Percentiles rank a stretch among this genome's conserved stretches.
phyloP scores from a whole-genome alignment of 2,113 vertebrate genomes.

The Cacatua alba region DNA sequence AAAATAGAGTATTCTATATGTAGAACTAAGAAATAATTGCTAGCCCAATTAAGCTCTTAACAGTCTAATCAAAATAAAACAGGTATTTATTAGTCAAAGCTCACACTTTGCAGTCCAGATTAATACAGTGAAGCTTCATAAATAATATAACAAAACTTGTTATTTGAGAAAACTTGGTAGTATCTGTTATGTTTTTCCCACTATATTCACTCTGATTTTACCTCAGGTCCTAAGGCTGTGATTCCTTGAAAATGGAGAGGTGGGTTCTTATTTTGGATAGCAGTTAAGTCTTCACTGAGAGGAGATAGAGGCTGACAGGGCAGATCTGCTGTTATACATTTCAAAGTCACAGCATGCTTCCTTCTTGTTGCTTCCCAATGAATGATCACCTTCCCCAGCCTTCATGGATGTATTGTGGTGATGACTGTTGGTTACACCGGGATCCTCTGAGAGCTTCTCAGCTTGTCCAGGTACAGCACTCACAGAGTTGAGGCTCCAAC shows the following conservation, averaged over 20 bases:
- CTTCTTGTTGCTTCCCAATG: not conserved
- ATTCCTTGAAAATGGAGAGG: not conserved
- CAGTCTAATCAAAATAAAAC: not conserved
- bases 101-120: not conserved
- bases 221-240: not conserved
- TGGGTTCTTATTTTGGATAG: not conserved
- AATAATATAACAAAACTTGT: not conserved
- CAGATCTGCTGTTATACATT: not conserved
- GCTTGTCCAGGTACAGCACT: not conserved
- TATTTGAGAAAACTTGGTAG: not conserved
- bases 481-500: accelerated
- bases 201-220: accelerated
- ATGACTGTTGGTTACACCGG: not conserved
- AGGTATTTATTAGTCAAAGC: not conserved
- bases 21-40: not conserved
- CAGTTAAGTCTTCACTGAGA: not conserved
- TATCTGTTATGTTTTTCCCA: not conserved
- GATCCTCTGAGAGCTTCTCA: not conserved
- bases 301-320: not conserved
- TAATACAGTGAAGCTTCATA: not conserved
- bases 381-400: not conserved
- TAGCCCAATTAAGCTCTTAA: not conserved
- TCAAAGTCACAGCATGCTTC: not conserved
- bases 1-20: not conserved
- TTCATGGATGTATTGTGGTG: accelerated